Conservation (phyloP, 2,888 invertebrate genomes). For the Caenorhabditis zanzibari region DNA sequence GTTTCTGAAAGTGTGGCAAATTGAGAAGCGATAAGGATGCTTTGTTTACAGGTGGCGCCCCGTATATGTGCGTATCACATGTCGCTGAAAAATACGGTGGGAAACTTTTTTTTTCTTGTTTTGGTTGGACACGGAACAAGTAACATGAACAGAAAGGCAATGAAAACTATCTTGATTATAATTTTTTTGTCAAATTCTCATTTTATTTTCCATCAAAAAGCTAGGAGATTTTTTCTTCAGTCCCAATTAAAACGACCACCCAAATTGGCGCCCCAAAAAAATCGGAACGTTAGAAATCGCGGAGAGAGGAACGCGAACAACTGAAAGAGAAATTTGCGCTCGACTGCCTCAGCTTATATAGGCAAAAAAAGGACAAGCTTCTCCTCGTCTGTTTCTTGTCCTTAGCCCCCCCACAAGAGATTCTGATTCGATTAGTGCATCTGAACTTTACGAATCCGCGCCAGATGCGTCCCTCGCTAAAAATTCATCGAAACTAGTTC, state of each 20-base stretch:
- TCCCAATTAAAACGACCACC: neutral
- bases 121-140: neutral
- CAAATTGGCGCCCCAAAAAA: neutral
- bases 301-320: neutral
- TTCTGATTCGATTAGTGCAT: conserved; percentile 28
- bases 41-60: conserved; percentile 20
- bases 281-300: neutral
- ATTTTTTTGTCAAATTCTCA: too few species aligned
- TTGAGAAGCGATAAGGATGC: conserved; percentile 1
- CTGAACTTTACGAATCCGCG: conserved; percentile 1
- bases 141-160: too few species aligned
- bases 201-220: too few species aligned
- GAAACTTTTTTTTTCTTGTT: conserved; percentile 26
- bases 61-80: conserved; percentile 20
- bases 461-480: conserved; percentile 5
- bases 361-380: neutral
- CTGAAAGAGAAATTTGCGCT: neutral
- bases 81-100: conserved; percentile 24
- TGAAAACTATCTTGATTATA: too few species aligned
- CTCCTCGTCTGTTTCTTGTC: neutral
- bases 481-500: conserved; percentile 13
- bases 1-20: conserved; percentile 12
- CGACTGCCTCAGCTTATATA: neutral
- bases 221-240: too few species aligned
- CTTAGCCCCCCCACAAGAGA: neutral